phyloP scores from a whole-genome alignment of 2,113 vertebrate genomes.

The Burhinus oedicnemus region DNA sequence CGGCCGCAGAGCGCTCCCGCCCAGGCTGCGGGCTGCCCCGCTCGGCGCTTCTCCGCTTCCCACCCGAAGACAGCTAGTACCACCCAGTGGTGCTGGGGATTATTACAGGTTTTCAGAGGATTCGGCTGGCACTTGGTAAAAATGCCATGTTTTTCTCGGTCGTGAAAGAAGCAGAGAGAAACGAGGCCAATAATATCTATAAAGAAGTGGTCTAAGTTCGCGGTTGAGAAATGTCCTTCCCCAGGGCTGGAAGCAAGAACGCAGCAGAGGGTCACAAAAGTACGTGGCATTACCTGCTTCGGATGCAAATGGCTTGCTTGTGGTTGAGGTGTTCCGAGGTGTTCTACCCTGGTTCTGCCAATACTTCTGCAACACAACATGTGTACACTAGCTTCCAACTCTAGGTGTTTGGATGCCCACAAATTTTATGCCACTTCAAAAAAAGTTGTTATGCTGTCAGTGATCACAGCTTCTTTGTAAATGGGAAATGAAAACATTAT shows the following conservation, averaged over 20 bases:
- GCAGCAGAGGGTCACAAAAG: not conserved
- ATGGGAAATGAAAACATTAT: not conserved
- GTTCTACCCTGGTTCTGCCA: not conserved
- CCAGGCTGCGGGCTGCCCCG: not conserved
- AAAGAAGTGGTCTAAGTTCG: not conserved
- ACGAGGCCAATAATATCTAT: accelerated
- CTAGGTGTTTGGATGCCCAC: not conserved
- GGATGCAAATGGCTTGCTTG: not conserved
- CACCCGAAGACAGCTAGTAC: slow-evolving; percentile 12
- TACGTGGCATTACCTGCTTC: not conserved
- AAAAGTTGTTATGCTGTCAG: not conserved
- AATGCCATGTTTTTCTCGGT: accelerated
- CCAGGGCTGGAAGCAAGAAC: not conserved
- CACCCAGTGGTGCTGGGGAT: slow-evolving; percentile 46
- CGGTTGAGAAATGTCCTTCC: not conserved
- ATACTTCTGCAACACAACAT: not conserved
- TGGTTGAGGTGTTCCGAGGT: not conserved
- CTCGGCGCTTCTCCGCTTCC: not conserved
- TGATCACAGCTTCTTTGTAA: not conserved
- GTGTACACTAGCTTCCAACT: not conserved
- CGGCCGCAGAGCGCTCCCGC: not conserved
- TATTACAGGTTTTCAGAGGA: not conserved
- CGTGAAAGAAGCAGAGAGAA: not conserved
- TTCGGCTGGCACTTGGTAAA: accelerated
- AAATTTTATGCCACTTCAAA: not conserved